Evolutionary conservation across 2,888 invertebrate species (phyloP), one percentile per base, ranked within the genome.

Genomic region (Stegophylla sp.): DNA sequence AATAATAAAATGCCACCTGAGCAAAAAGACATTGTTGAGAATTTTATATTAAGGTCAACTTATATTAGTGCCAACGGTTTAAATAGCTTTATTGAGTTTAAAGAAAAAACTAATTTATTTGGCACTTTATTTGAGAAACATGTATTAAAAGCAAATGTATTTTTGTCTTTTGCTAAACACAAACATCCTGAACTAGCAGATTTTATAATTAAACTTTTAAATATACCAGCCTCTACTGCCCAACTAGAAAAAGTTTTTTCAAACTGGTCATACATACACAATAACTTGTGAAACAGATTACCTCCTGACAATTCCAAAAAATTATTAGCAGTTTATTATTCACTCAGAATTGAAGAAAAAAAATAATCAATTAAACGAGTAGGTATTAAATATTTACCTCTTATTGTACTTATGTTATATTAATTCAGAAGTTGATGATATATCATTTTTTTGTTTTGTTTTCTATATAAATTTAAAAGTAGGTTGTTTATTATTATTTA

Each of bases 111-210:
- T 9, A 48, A 48, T 7, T 48, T 48, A 48, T 48, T 48, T 17
- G 17, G 48, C 48, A 48, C 12, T 48, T 48, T 48, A 48, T 48
- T 48, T 48, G 48, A 48, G 12, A 48, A 48, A 10, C 7, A 48
- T 12, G 12, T 12, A 9, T 10, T 48, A 48, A 48, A 4, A 48
- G 48, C 48, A 48, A 48, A 48, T 48, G 3, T 12, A 48, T 48
- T 48, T 48, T 48, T 4, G 48, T 48, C 48, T 48, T 48, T 48
- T 17, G 48, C 48, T 48, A 10, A 10, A 48, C 48, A 48, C 4
- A 48, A 48, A 48, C 48, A 64, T 48, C 71, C n/a, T 17, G 43
- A 79, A 74, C 48, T 64, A 71, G 23, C 20, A 69, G 66, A 20
- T 48, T 48, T 48, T 48, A 12, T 12, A 2, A 17, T 4, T 3